These are phyloP conservation scores for Sitta europaea DNA, from an alignment of 2,113 vertebrate genomes.

Conservation along the genomic window DNA sequence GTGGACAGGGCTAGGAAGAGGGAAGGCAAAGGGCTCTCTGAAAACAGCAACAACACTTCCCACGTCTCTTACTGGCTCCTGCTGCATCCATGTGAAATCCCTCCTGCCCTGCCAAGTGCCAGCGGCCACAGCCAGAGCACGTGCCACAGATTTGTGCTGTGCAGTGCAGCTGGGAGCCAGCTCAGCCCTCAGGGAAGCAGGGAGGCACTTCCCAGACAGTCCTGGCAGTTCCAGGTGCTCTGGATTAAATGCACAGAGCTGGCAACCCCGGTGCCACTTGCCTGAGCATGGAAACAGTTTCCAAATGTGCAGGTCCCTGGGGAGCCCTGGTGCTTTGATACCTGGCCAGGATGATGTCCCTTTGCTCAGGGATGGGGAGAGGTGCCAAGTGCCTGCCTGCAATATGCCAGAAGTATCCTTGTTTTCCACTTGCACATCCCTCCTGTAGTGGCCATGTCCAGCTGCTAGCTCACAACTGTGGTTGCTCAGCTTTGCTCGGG, in stretches of 20 bases:
- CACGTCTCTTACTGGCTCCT: accelerated
- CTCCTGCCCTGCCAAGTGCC: neutral
- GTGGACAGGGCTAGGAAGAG: too few species aligned
- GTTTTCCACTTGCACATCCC: neutral
- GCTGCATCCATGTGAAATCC: neutral
- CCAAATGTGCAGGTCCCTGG: neutral
- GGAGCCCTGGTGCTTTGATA: neutral
- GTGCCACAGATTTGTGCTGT: neutral
- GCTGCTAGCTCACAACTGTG: neutral
- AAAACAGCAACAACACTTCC: neutral
- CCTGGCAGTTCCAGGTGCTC: neutral
- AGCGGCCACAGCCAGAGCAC: neutral
- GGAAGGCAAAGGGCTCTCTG: neutral
- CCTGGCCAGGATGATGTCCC: accelerated
- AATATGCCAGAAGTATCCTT: neutral
- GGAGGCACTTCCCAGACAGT: neutral
- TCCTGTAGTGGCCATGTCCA: neutral
- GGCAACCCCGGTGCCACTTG: neutral
- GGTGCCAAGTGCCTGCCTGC: accelerated
- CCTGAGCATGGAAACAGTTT: neutral
- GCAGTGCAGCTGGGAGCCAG: neutral
- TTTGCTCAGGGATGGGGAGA: accelerated
- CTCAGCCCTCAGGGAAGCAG: neutral
- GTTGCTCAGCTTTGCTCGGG: neutral
- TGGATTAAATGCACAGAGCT: neutral